These are phyloP conservation scores for Zonitis immaculata DNA, from an alignment of 2,888 invertebrate genomes.

Conservation along the genomic window DNA sequence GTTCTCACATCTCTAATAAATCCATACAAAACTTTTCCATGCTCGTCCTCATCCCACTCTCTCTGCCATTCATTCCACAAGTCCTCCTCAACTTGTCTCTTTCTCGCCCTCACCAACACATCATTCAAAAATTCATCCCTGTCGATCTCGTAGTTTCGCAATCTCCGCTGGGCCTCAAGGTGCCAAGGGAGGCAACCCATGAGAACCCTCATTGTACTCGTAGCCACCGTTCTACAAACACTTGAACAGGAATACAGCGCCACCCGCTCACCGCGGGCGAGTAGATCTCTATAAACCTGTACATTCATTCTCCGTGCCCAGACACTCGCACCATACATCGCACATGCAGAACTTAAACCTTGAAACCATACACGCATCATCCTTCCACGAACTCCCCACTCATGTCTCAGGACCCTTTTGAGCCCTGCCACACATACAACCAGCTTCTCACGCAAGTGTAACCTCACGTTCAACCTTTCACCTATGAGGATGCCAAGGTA, in stretches of 20 bases:
- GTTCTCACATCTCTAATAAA: too few relatives aligned
- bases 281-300: neutral
- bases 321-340: neutral
- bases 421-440: neutral
- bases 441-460: neutral
- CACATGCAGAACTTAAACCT: neutral
- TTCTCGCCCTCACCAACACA: neutral
- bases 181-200: neutral
- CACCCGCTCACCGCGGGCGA: neutral
- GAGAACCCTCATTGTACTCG: neutral
- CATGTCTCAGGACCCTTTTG: neutral
- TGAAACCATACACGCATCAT: neutral
- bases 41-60: too few relatives aligned
- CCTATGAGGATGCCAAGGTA: neutral
- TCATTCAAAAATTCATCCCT: too few relatives aligned
- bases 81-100: neutral
- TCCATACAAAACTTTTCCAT: too few relatives aligned
- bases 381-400: neutral
- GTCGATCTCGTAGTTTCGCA: neutral
- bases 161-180: neutral
- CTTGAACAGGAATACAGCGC: neutral
- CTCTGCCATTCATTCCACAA: neutral
- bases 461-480: neutral
- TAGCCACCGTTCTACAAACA: neutral
- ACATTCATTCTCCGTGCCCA: neutral